Evolutionary conservation across 2,797 vertebrate species (phyloP).

Genomic region (Macroramphosus scolopax): DNA sequence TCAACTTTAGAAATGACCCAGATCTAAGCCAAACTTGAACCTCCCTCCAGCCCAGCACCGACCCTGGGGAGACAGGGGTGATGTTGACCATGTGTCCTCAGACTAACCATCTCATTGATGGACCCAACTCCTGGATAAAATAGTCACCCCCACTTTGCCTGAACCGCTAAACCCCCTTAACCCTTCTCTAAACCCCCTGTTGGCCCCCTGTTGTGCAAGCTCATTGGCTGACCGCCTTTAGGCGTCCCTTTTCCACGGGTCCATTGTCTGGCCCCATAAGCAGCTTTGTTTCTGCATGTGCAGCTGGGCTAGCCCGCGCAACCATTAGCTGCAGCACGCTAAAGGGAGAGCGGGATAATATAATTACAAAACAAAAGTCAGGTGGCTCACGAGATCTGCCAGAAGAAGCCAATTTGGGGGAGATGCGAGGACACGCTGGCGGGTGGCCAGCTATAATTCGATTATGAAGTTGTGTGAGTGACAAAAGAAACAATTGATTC

Average conservation of each 20-base stretch:
- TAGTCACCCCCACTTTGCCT: constrained; percentile 41
- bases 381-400: constrained; percentile 71
- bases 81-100: constrained; percentile 70
- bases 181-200: constrained; percentile 71
- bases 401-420: constrained; percentile 63
- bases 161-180: constrained; percentile 68
- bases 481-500: constrained; percentile 79
- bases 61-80: constrained; percentile 60
- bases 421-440: constrained; percentile 67
- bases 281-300: constrained; percentile 81
- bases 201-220: constrained; percentile 72
- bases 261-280: constrained; percentile 77
- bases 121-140: constrained; percentile 52
- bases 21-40: constrained; percentile 66
- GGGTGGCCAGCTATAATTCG: constrained; percentile 78
- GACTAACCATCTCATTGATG: constrained; percentile 66
- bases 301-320: constrained; percentile 75
- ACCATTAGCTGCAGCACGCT: constrained; percentile 75
- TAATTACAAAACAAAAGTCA: constrained; percentile 83
- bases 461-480: constrained; percentile 77
- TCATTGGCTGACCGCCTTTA: constrained; percentile 79
- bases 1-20: constrained; percentile 69
- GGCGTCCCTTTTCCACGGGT: constrained; percentile 74
- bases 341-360: constrained; percentile 76
- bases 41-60: constrained; percentile 60